Evolutionary conservation across 2,113 vertebrate species (phyloP).

Genomic region (Cygnus atratus): DNA sequence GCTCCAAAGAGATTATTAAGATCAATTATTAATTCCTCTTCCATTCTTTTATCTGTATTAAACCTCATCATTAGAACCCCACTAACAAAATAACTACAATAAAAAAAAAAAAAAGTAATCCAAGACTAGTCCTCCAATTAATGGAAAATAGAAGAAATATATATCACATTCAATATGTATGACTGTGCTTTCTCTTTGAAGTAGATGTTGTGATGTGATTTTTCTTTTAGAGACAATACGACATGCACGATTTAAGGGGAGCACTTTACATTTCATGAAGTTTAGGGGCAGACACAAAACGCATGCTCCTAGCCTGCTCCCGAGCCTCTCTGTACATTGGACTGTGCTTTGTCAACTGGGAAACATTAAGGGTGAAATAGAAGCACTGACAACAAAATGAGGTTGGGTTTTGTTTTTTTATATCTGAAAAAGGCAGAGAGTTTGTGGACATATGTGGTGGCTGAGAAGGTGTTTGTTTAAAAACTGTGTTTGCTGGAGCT

Average conservation of each 20-base stretch:
- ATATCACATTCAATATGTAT: neutral
- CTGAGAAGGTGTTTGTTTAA: conserved; percentile 36
- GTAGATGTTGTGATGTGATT: neutral
- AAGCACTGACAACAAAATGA: neutral
- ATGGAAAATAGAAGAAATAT: neutral
- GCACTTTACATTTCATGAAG: neutral
- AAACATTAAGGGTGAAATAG: neutral
- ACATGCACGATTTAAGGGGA: neutral
- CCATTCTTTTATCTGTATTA: neutral
- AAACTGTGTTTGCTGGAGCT: conserved; percentile 3
- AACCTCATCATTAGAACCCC: neutral
- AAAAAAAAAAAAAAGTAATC: neutral
- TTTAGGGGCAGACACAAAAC: neutral
- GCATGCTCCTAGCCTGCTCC: neutral
- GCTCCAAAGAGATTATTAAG: conserved; percentile 48
- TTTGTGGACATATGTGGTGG: neutral
- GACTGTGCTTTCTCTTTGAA: neutral
- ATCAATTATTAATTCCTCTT: conserved; percentile 47
- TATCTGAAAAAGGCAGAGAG: neutral
- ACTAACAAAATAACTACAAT: neutral
- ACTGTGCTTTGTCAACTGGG: neutral
- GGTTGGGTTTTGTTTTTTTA: neutral
- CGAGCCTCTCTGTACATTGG: neutral
- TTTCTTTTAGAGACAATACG: neutral
- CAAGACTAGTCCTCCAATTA: neutral